Evolutionary conservation across 2,797 vertebrate genomes (phyloP).

Genomic region (Benthosema pterotum): DNA sequence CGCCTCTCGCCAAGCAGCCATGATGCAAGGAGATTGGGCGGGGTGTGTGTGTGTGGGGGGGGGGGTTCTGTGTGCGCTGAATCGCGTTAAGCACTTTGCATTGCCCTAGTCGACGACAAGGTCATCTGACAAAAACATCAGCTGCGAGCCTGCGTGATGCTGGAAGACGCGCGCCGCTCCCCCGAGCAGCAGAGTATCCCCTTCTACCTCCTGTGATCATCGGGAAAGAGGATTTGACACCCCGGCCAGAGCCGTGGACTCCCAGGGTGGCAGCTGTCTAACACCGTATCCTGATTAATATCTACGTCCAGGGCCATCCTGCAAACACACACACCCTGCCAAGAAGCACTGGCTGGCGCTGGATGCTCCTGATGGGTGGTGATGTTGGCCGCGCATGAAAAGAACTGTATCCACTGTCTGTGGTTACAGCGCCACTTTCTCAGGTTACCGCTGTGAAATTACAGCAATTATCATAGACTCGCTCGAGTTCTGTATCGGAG

Average conservation of each 20-base stretch:
- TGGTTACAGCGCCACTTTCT: conserved; percentile 59
- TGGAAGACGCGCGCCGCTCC: conserved; percentile 56
- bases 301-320: conserved; percentile 72
- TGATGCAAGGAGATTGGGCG: conserved; percentile 47
- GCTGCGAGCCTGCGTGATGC: conserved; percentile 61
- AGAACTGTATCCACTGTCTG: conserved; percentile 60
- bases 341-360: conserved; percentile 46
- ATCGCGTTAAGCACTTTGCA: conserved; percentile 54
- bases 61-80: conserved; percentile 19
- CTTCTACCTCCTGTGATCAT: conserved; percentile 61
- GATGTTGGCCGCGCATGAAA: conserved; percentile 35
- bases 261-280: conserved; percentile 73
- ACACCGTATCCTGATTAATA: conserved; percentile 78
- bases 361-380: conserved; percentile 29
- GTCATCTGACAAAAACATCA: conserved; percentile 73
- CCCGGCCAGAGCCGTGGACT: conserved; percentile 56
- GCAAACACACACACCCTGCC: conserved; percentile 61
- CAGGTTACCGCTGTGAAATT: conserved; percentile 58
- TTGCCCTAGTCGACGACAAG: conserved; percentile 69
- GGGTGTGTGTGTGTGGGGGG: too few relatives aligned
- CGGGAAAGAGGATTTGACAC: conserved; percentile 74
- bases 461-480: conserved; percentile 34
- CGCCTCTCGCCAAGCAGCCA: conserved; percentile 46
- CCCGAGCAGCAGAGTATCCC: conserved; percentile 65
- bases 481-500: conserved; percentile 29